A percentile compares a stretch with the other conserved stretches of the same genome.
Evolutionary conservation across 2,888 invertebrate species (phyloP).

Genomic region (Argyresthia goedartella): DNA sequence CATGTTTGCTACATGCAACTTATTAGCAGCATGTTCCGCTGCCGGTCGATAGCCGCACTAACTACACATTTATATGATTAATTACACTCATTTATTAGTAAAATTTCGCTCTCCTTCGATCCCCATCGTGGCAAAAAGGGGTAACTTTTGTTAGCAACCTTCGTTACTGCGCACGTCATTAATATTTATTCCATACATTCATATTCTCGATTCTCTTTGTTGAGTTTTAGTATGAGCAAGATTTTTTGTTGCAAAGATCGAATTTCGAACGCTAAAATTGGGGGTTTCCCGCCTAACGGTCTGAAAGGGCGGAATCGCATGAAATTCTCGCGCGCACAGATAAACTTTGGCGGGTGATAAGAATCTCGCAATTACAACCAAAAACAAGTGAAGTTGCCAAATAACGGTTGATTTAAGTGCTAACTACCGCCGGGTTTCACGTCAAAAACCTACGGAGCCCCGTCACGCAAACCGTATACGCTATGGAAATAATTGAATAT

Average conservation of each 20-base stretch:
- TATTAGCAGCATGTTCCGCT: not conserved
- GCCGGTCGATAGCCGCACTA: not conserved
- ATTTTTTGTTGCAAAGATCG: not conserved
- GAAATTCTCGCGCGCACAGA: not conserved
- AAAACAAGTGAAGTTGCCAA: conserved; percentile 7
- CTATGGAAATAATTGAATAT: not conserved
- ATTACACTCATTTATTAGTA: conserved; percentile 67
- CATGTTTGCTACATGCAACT: not conserved
- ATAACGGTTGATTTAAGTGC: conserved; percentile 4
- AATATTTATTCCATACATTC: conserved; percentile 47
- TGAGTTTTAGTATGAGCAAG: not conserved
- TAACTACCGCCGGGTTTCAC: conserved; percentile 2
- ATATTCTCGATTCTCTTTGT: not conserved
- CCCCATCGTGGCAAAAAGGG: conserved; percentile 47
- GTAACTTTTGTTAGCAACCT: conserved; percentile 28
- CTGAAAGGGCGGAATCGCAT: not conserved
- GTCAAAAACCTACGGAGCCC: not conserved
- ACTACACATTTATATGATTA: conserved; percentile 49
- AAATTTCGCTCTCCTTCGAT: conserved; percentile 38
- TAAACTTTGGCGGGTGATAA: not conserved
- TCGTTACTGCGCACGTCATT: conserved; percentile 37
- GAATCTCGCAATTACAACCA: conserved; percentile 6
- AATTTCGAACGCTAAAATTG: not conserved
- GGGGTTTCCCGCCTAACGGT: too few relatives aligned
- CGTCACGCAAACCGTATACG: conserved; percentile 1